These are phyloP conservation scores for Caprella mutica DNA, from an alignment of 2,888 invertebrate genomes.

Conservation along the genomic window DNA sequence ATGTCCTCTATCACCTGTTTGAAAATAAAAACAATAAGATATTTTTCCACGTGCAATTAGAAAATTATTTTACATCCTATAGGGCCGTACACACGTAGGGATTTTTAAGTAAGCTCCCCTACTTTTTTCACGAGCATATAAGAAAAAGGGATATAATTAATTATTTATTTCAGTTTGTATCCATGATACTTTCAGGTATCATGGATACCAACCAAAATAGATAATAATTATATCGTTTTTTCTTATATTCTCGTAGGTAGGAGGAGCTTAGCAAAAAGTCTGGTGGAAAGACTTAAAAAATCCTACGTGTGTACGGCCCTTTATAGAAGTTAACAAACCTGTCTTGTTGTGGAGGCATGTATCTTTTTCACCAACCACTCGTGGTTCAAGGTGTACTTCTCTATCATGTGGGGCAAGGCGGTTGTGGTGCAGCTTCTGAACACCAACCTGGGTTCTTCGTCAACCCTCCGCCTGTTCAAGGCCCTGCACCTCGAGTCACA, in stretches of 20 bases:
- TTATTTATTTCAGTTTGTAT: too few species aligned
- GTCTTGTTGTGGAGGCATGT: conserved; percentile 61
- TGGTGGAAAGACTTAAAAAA: too few species aligned
- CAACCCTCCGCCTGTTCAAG: conserved; percentile 59
- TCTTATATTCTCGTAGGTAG: too few species aligned
- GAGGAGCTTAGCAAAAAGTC: too few species aligned
- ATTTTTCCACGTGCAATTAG: not conserved
- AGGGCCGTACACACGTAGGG: too few species aligned
- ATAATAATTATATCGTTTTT: too few species aligned
- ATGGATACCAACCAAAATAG: too few species aligned
- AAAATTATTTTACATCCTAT: too few species aligned
- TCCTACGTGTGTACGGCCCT: not conserved
- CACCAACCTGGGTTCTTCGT: conserved; percentile 69
- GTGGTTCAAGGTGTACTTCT: conserved; percentile 59
- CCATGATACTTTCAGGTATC: too few species aligned
- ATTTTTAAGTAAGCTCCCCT: too few species aligned
- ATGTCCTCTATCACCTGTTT: conserved; percentile 59
- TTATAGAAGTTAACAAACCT: conserved; percentile 39
- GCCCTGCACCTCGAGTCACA: not conserved
- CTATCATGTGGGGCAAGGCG: conserved; percentile 46
- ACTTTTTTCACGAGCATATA: too few species aligned
- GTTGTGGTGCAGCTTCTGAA: conserved; percentile 49
- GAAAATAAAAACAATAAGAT: not conserved
- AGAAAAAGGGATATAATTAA: too few species aligned
- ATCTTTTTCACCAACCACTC: conserved; percentile 70